A percentile compares a stretch with the other conserved stretches of the same genome.
Conservation (phyloP, 2,113 vertebrate genomes). For the Trichomycterus rosablanca region DNA sequence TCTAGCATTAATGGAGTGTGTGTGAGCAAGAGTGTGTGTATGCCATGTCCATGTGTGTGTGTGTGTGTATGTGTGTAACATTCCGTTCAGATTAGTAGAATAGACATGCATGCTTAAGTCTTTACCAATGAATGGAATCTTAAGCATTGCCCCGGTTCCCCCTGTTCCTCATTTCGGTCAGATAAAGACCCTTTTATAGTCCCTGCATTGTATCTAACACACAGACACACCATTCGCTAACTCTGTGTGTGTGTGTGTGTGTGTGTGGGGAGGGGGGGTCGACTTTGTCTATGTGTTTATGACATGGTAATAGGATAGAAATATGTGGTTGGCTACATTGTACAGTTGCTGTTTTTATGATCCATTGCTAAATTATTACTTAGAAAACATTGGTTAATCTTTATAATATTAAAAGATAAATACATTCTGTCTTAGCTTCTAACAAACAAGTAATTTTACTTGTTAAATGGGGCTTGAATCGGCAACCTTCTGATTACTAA, state of each 20-base stretch:
- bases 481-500: no score
- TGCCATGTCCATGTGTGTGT: no score
- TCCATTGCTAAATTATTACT: no score
- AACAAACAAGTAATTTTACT: no score
- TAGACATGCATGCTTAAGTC: slow-evolving; percentile 22
- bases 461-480: no score
- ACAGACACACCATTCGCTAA: no score
- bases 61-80: slow-evolving; percentile 27
- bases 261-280: no score
- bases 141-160: slow-evolving; percentile 19
- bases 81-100: slow-evolving; percentile 25
- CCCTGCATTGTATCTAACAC: slow-evolving; percentile 26
- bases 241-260: no score
- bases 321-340: not conserved
- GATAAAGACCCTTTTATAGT: slow-evolving; percentile 40
- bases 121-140: slow-evolving; percentile 37
- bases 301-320: slow-evolving; percentile 9
- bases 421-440: no score
- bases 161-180: slow-evolving; percentile 1
- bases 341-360: no score
- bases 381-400: no score
- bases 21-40: slow-evolving; percentile 22
- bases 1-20: slow-evolving; percentile 38
- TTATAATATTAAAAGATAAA: no score
- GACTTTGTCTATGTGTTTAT: slow-evolving; percentile 3